phyloP scores from a whole-genome alignment of 2,113 vertebrate species.

The Vimba vimba region DNA sequence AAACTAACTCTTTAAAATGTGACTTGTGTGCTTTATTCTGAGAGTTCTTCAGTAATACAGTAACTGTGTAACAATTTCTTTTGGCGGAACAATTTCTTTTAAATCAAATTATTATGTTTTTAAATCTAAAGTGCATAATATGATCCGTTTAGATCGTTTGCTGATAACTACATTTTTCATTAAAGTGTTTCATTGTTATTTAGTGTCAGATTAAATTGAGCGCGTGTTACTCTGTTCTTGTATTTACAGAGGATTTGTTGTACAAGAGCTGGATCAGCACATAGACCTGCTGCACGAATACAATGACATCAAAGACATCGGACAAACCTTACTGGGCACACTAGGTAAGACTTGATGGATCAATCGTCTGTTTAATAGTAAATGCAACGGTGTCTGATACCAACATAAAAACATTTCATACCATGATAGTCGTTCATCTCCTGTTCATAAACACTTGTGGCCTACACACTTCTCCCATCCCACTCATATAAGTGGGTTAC shows the following conservation, averaged over 20 bases:
- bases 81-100: not conserved
- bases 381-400: not conserved
- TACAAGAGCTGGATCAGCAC: conserved; percentile 86
- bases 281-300: conserved; percentile 92
- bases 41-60: too few species aligned
- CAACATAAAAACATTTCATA: conserved; percentile 8
- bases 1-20: too few species aligned
- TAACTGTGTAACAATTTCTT: not conserved
- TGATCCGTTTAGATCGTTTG: not conserved
- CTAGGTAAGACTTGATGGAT: conserved; percentile 80
- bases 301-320: conserved; percentile 93
- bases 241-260: conserved; percentile 80
- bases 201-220: not conserved
- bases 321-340: conserved; percentile 89
- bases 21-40: too few species aligned
- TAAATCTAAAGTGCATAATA: not conserved
- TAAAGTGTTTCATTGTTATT: not conserved
- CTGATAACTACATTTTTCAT: not conserved
- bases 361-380: not conserved
- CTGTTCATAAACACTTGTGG: conserved; percentile 5
- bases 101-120: not conserved
- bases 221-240: conserved; percentile 33
- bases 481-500: conserved; percentile 27
- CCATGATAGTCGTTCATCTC: not conserved
- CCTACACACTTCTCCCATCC: conserved; percentile 14